phyloP scores from a whole-genome alignment of 2,888 invertebrate genomes.

The Microctonus brassicae region DNA sequence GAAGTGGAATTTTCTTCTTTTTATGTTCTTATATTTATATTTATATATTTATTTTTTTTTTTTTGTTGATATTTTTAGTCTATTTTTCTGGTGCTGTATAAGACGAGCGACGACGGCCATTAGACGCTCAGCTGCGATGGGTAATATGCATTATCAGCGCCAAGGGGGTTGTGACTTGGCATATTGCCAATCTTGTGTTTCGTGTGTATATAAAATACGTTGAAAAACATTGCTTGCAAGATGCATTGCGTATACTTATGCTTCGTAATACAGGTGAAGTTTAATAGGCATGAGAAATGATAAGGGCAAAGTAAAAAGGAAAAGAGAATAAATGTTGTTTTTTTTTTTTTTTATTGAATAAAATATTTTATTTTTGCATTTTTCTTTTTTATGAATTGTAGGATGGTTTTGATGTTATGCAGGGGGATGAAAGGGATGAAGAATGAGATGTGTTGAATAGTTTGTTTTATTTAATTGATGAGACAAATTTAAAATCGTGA shows the following conservation, averaged over 20 bases:
- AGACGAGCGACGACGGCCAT: not conserved
- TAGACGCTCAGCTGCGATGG: constrained; percentile 43
- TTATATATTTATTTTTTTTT: too few species aligned
- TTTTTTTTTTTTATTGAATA: too few species aligned
- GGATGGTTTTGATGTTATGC: too few species aligned
- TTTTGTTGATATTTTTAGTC: constrained; percentile 22
- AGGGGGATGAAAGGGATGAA: too few species aligned
- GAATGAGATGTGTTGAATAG: too few species aligned
- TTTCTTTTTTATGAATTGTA: too few species aligned
- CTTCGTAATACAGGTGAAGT: not conserved
- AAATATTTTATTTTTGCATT: too few species aligned
- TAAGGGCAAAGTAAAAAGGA: too few species aligned
- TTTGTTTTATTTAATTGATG: too few species aligned
- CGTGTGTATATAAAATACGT: constrained; percentile 47
- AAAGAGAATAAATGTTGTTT: too few species aligned
- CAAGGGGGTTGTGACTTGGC: constrained; percentile 44
- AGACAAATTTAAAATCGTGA: too few species aligned
- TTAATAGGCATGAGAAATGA: not conserved
- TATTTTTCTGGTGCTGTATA: constrained; percentile 45
- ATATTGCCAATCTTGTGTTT: constrained; percentile 47
- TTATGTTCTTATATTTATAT: too few species aligned
- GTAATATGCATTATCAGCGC: constrained; percentile 53
- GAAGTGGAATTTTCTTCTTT: constrained; percentile 30
- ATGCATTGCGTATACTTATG: not conserved
- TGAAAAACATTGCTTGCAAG: constrained; percentile 42